Evolutionary conservation across 2,797 vertebrate species (phyloP).

Genomic region (Gymnothorax javanicus): DNA sequence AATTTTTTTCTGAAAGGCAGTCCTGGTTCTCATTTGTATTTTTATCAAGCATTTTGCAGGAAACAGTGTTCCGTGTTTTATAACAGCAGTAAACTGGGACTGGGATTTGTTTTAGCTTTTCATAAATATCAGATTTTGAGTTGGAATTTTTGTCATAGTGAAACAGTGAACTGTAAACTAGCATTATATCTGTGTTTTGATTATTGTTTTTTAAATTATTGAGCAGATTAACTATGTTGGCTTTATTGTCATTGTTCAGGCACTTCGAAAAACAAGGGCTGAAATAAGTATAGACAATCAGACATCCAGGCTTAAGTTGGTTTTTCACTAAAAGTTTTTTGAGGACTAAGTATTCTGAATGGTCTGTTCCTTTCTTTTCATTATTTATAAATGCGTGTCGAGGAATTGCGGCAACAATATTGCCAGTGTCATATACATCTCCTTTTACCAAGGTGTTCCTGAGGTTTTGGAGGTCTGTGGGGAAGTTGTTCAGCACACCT

Average conservation of each 20-base stretch:
- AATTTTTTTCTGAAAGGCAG: background rate
- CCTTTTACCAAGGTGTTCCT: background rate
- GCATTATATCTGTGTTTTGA: background rate
- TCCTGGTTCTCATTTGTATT: background rate
- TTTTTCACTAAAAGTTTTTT: background rate
- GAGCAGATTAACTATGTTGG: background rate
- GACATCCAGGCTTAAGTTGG: background rate
- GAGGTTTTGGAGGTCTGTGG: background rate
- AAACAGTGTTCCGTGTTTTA: background rate
- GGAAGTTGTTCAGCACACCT: background rate
- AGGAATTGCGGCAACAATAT: background rate
- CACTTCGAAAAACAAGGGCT: background rate
- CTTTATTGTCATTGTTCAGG: background rate
- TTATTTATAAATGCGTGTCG: background rate
- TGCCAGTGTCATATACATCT: background rate
- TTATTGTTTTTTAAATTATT: background rate
- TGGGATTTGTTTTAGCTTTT: background rate
- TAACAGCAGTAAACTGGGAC: background rate
- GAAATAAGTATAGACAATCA: background rate
- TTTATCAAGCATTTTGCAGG: background rate
- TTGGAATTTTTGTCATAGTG: background rate
- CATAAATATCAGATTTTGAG: background rate
- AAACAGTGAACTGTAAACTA: background rate
- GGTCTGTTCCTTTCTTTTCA: background rate
- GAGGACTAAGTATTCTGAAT: constrained; percentile 8